Percentiles rank a stretch among this genome's conserved stretches.
These are phyloP conservation scores for Limnephilus auricula DNA, from an alignment of 2,888 invertebrate species.

Conservation along the genomic window DNA sequence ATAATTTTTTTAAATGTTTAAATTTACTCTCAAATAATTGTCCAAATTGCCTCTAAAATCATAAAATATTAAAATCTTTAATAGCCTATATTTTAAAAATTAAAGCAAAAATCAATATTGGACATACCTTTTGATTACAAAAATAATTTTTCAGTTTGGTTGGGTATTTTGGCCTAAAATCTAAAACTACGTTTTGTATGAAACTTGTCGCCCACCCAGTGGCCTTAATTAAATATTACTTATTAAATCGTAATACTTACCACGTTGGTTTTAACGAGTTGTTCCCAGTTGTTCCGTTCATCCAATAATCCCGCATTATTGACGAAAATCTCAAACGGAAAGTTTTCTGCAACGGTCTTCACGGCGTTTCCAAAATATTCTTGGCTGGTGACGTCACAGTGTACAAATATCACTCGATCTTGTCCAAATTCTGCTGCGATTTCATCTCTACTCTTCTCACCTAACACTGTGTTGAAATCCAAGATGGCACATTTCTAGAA, in stretches of 20 bases:
- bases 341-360: slow-evolving; percentile 69
- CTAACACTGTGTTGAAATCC: slow-evolving; percentile 69
- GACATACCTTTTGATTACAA: no score
- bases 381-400: slow-evolving; percentile 75
- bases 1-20: no score
- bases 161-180: no score
- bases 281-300: slow-evolving; percentile 69
- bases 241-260: slow-evolving; percentile 66
- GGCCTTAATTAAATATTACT: no score
- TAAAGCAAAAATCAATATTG: no score
- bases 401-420: slow-evolving; percentile 73
- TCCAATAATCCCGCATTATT: slow-evolving; percentile 74
- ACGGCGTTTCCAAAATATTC: slow-evolving; percentile 73
- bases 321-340: slow-evolving; percentile 72
- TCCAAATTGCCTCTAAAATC: no score
- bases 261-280: slow-evolving; percentile 70
- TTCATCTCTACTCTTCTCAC: slow-evolving; percentile 70
- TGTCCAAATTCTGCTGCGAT: slow-evolving; percentile 73
- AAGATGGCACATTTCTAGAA: slow-evolving; percentile 67
- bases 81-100: no score
- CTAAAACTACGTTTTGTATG: no score
- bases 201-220: no score
- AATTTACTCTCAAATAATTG: no score
- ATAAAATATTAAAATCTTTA: no score
- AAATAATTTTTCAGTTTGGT: no score